A percentile compares a stretch with the other conserved stretches of the same genome.
phyloP scores from a whole-genome alignment of 2,797 vertebrate species.

The Gymnocypris eckloni region DNA sequence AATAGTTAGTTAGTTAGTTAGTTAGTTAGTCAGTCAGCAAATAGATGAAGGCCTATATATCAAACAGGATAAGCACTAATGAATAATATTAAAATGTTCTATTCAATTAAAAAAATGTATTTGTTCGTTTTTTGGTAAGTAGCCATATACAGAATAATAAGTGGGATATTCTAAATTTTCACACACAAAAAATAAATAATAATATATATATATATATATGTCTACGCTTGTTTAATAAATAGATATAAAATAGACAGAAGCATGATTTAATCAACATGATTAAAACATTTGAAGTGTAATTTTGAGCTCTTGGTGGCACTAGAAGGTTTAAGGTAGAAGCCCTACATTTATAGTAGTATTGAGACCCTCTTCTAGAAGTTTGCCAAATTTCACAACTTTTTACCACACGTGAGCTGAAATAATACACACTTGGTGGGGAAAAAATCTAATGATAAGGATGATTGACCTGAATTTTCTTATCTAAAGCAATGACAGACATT shows the following conservation, averaged over 20 bases:
- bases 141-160: neutral
- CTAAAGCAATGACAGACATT: no score
- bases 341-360: neutral
- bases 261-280: no score
- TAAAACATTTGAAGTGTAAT: neutral
- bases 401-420: neutral
- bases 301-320: neutral
- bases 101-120: neutral
- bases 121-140: neutral
- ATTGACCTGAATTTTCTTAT: no score
- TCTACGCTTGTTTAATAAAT: neutral
- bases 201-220: no score
- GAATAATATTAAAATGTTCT: neutral
- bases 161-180: neutral
- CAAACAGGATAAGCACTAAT: neutral
- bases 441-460: no score
- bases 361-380: neutral
- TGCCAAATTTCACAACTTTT: neutral
- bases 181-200: no score
- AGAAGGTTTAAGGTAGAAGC: neutral
- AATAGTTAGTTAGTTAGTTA: neutral
- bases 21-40: neutral
- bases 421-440: no score
- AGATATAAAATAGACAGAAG: neutral
- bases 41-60: neutral